Conservation (phyloP, 2,113 vertebrate species). For the Bos javanicus region DNA sequence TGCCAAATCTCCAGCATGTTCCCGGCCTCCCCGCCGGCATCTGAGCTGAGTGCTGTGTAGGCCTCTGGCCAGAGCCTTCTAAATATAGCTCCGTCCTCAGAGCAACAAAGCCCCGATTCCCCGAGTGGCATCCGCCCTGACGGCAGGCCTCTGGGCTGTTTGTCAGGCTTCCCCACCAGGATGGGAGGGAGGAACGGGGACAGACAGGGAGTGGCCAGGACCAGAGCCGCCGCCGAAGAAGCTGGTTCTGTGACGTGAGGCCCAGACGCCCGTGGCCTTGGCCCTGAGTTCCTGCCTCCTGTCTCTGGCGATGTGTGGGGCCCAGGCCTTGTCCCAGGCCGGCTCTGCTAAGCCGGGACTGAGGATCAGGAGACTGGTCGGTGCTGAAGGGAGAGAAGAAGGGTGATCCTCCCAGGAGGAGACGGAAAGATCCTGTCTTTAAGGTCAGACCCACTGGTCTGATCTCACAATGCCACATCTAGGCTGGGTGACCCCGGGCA, state of each 20-base stretch:
- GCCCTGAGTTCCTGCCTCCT: background rate
- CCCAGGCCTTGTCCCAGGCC: background rate
- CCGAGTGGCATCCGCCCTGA: background rate
- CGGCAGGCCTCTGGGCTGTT: background rate
- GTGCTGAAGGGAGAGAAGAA: background rate
- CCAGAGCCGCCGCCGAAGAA: background rate
- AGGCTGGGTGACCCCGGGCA: background rate
- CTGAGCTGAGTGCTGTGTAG: background rate
- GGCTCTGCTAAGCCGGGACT: background rate
- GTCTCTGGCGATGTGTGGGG: background rate
- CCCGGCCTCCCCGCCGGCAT: rapidly evolving
- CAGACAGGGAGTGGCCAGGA: background rate
- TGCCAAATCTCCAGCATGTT: background rate
- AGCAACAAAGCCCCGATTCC: background rate
- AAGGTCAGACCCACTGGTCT: background rate
- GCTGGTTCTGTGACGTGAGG: background rate
- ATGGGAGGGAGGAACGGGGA: background rate
- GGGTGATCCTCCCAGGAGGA: background rate
- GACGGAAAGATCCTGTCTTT: background rate
- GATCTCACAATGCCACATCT: rapidly evolving
- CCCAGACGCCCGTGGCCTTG: rapidly evolving
- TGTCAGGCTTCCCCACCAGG: background rate
- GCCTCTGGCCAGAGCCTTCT: conserved; percentile 21
- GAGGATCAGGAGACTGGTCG: background rate
- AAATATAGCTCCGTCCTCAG: conserved; percentile 41